Base-by-base conservation (phyloP, 2,797 vertebrate genomes). In the Enteromius paludinosus region DNA sequence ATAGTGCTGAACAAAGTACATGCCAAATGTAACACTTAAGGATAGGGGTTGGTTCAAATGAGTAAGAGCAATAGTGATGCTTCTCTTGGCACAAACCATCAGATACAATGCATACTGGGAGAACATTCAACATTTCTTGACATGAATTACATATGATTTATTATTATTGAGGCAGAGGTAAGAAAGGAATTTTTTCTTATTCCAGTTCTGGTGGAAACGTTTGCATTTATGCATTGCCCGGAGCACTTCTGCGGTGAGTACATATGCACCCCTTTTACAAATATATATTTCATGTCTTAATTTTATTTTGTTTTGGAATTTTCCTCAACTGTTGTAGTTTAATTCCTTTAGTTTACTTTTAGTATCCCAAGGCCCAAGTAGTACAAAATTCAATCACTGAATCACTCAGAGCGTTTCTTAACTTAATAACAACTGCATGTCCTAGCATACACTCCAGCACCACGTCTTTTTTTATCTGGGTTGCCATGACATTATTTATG, bases 261-360 rank as follows among this genome's bases (percentile, higher is more conserved):
- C 45, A 47, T 72, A 59, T 25, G 33, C 72, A 38, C 33, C 1
- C 20, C n/a, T 14, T 72, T n/a, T n/a, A 54, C 28, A 72, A 72
- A 72, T 33, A 52, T 30, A 72, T 72, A 72, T 72, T 35, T 72
- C 18, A 72, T 72, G 33, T 52, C 47, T 52, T 72, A n/a, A 72
- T 72, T 72, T 30, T 72, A 35, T 52, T 72, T 72, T 52, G 70
- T 35, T n/a, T 47, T 35, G 30, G 28, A 52, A 17, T 20, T 33
- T 12, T 72, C 28, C 45, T 20, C 25, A 6, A 71, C 25, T 6
- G 4, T 30, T 4, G 5, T 7, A 28, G 10, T 11, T 72, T 33
- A 35, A 72, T 72, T 72, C 30, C 47, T 74, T 74, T 41, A 59
- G 20, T 74, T 74, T 74, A n/a, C 30, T 38, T 23, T 59, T 74